Evolutionary conservation across 2,888 invertebrate genomes (phyloP).

Genomic region (Hartigia nigra): DNA sequence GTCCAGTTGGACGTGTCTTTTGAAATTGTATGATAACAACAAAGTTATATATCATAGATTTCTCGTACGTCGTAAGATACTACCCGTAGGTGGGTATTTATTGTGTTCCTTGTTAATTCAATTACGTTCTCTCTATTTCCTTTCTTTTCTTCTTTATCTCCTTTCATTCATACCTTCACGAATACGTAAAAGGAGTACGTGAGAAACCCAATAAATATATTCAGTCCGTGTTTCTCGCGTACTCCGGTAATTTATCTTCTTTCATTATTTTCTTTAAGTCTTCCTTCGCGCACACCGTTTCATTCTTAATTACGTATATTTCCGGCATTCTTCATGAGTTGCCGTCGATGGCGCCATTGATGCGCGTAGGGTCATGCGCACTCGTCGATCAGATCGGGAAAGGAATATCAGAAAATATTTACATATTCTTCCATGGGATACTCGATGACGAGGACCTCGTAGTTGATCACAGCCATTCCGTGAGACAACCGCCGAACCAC

Average conservation of each 20-base stretch:
- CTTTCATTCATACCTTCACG: background rate
- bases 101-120: background rate
- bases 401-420: constrained; percentile 25
- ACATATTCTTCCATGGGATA: constrained; percentile 22
- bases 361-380: background rate
- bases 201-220: background rate
- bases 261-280: background rate
- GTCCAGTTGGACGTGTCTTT: background rate
- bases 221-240: background rate
- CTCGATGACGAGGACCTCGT: constrained; percentile 19
- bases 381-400: constrained; percentile 8
- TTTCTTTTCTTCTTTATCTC: background rate
- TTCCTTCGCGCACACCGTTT: background rate
- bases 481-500: constrained; percentile 86
- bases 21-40: background rate
- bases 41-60: background rate
- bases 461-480: constrained; percentile 81
- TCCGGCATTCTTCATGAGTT: background rate
- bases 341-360: background rate
- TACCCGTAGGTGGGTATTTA: background rate
- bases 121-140: background rate
- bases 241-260: background rate
- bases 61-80: background rate
- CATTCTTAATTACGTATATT: background rate
- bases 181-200: background rate